Evolutionary conservation across 2,888 invertebrate genomes (phyloP), one percentile per base, ranked within the genome.

Genomic region (Belgica antarctica): DNA sequence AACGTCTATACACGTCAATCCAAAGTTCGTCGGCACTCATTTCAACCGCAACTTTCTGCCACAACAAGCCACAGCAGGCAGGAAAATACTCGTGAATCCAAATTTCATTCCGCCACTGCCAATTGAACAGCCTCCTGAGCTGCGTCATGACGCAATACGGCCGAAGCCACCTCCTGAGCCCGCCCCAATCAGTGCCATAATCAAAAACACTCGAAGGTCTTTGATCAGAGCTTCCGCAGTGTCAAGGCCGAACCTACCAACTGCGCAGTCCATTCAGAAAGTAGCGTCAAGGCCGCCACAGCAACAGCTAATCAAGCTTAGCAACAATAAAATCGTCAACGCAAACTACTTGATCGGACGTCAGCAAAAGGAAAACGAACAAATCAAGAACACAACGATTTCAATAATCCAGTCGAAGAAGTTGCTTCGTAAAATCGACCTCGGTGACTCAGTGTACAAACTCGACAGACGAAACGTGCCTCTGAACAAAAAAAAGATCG

Each of bases 31-130:
- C 59, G 75, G 76, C 5, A 78, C 78, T 66, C 79, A 80, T 66
- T 78, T 80, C 69, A 81, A 80, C 75, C 81, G 80, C 2, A 73
- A 76, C 22, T 79, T 81, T 71, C 69, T 79, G 19, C 28, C 61
- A 66, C 15, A 72, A 76, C 47, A 81, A 75, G 75, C 83, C 83
- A 73, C 81, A 81, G 76, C 0, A 84, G 84, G 75, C 84, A 83
- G n/a, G n/a, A 28, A 80, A 81, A 77, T 81, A 83, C 75, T 75
- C 77, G 72, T 68, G 70, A 73, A 72, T n/a, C 41, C 41, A n/a
- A 41, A 41, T 4, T 41, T 41, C 15, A 12, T 41, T 41, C 41
- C 12, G 10, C 41, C n/a, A 52, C 25, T 36, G 27, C 69, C 52
- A n/a, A 59, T 57, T n/a, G n/a, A n/a, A n/a, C 34, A 17, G 36